A percentile compares a stretch with the other conserved stretches of the same genome.
phyloP scores from a whole-genome alignment of 2,797 vertebrate genomes.

The Mormyrus proboscirostris region DNA sequence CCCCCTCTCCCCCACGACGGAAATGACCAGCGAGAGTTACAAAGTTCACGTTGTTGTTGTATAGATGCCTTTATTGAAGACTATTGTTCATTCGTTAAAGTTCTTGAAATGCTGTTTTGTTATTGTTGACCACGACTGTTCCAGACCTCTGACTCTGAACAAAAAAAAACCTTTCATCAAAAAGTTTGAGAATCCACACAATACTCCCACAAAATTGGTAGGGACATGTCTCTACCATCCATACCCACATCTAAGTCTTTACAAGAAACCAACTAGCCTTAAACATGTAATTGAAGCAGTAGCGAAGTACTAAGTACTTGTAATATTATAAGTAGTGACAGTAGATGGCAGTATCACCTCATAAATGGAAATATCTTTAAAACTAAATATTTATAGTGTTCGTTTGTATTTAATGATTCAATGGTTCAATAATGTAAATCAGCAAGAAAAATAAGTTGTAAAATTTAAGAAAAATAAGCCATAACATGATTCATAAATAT shows the following conservation, averaged over 20 bases:
- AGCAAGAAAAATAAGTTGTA: not conserved
- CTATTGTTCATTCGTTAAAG: not conserved
- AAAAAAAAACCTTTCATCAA: not conserved
- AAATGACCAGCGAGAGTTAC: no score
- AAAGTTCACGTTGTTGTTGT: not conserved
- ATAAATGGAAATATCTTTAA: not conserved
- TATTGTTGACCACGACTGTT: not conserved
- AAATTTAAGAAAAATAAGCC: not conserved
- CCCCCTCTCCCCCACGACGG: no score
- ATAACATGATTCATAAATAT: not conserved
- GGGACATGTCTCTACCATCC: not conserved
- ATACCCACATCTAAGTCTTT: not conserved
- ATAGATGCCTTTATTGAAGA: not conserved
- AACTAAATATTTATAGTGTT: not conserved
- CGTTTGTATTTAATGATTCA: not conserved
- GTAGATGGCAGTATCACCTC: not conserved
- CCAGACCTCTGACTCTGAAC: not conserved
- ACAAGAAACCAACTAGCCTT: not conserved
- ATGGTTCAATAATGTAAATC: not conserved
- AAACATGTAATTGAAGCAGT: not conserved
- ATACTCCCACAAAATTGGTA: not conserved
- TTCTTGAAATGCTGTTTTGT: not conserved
- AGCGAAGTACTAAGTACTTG: not conserved
- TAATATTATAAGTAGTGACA: not conserved
- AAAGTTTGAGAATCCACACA: not conserved